A percentile compares a stretch with the other conserved stretches of the same genome.
Conservation (phyloP, 30 jellyfish, hydroid and myxozoan species). For the Aurelia sp. region DNA sequence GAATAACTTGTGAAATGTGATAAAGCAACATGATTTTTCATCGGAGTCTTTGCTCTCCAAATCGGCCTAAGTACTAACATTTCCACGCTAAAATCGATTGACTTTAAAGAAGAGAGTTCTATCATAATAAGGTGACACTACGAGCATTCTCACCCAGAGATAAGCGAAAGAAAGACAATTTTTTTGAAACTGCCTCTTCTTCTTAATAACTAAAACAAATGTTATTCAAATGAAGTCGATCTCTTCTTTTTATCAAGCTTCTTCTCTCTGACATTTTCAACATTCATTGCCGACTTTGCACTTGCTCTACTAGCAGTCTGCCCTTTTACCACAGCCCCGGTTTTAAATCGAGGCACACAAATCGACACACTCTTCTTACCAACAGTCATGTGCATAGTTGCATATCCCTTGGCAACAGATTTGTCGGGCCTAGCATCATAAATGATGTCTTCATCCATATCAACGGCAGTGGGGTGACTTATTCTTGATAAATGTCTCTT, state of each 20-base stretch:
- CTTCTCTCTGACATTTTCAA: slow-evolving; percentile 46
- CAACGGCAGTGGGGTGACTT: slow-evolving; percentile 47
- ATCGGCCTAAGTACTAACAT: too few relatives aligned
- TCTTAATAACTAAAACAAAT: too few relatives aligned
- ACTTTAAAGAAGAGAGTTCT: too few relatives aligned
- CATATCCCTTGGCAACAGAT: slow-evolving; percentile 66
- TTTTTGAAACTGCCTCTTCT: too few relatives aligned
- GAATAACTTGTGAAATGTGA: too few relatives aligned
- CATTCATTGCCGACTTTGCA: slow-evolving; percentile 45
- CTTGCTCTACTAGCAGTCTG: slow-evolving; percentile 58
- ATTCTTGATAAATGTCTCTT: slow-evolving; percentile 11
- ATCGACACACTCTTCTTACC: slow-evolving; percentile 63
- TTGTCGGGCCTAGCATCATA: slow-evolving; percentile 64
- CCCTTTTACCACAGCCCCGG: slow-evolving; percentile 55
- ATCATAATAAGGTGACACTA: too few relatives aligned
- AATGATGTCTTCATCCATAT: slow-evolving; percentile 37
- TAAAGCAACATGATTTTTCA: too few relatives aligned
- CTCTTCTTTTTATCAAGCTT: slow-evolving; percentile 1
- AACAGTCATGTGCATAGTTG: slow-evolving; percentile 66
- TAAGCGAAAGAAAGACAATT: too few relatives aligned
- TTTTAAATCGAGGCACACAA: slow-evolving; percentile 69
- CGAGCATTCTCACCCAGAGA: too few relatives aligned
- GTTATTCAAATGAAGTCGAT: slow-evolving; percentile 8
- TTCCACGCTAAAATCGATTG: too few relatives aligned
- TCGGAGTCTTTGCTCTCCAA: too few relatives aligned